phyloP scores from a whole-genome alignment of 2,797 vertebrate species.

The Sylvilagus floridanus region DNA sequence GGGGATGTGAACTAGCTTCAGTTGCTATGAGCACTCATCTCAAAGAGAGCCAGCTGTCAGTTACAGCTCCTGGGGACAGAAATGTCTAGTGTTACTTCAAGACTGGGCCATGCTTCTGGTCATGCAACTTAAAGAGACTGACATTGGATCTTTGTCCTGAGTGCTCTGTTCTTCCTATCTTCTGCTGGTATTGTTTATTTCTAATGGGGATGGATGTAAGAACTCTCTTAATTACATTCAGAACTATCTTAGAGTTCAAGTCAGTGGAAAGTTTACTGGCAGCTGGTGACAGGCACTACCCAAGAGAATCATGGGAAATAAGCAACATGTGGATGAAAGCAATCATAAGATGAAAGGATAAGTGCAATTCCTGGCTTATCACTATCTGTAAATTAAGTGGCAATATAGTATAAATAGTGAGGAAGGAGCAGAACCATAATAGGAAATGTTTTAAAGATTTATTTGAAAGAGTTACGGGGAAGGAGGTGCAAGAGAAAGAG shows the following conservation, averaged over 20 bases:
- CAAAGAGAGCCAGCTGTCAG: slow-evolving; percentile 40
- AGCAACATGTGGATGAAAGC: not conserved
- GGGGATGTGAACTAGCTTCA: slow-evolving; percentile 63
- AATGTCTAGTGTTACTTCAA: slow-evolving; percentile 64
- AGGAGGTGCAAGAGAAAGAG: no score
- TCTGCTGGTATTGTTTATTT: not conserved
- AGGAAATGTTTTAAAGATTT: no score
- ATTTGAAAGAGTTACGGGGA: no score
- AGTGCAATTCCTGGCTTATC: not conserved
- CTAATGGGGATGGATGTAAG: not conserved
- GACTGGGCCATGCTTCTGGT: slow-evolving; percentile 45
- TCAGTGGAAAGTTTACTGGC: not conserved
- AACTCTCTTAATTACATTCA: not conserved
- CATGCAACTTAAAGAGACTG: slow-evolving; percentile 54
- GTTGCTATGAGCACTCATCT: slow-evolving; percentile 60
- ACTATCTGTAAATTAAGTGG: not conserved
- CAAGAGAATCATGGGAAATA: not conserved
- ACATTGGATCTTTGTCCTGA: slow-evolving; percentile 50
- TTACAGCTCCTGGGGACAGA: slow-evolving; percentile 63
- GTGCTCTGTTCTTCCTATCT: slow-evolving; percentile 39
- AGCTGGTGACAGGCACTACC: not conserved
- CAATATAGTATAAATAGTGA: not conserved
- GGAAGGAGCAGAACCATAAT: not conserved
- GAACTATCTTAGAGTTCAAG: not conserved
- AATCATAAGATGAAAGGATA: not conserved